Evolutionary conservation across 2,113 vertebrate genomes (phyloP), one percentile per base, ranked within the genome.

Genomic region (Megaceryle torquata): DNA sequence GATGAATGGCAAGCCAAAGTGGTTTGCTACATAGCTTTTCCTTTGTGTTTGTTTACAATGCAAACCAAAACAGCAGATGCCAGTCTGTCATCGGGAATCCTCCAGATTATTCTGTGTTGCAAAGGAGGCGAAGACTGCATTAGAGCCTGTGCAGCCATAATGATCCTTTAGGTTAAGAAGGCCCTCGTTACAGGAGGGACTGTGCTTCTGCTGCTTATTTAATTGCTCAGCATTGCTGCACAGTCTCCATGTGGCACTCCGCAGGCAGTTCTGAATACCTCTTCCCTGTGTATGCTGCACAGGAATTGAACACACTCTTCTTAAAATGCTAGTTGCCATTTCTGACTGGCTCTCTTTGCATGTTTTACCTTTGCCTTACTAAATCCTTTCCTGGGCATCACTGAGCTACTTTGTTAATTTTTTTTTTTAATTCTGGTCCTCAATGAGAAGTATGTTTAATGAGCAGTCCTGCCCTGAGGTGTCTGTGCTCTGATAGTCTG

Each of bases 211-310:
- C 18, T 76, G 37, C 29, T 54, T 11, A 6, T 44, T 76, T 35
- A 51, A 68, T 71, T 21, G 65, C 59, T 81, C 22, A 19, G 29
- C 51, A 26, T 46, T 24, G 1, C 53, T 60, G 61, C 53, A 18
- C 26, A 13, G 21, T 19, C 37, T 65, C 54, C 11, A 24, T 2
- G 1, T 2, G 1, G 63, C 43, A n/a, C 3, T 1, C 0, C 10
- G 21, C 37, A 51, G 29, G 75, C 39, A 69, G 44, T 71, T 86
- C 60, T 53, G 54, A 33, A 2, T 33, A 8, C 53, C 17, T 81
- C 65, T 33, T 60, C 12, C 29, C 25, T 46, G 2, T 11, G 2
- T 70, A 3, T 22, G 16, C 50, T 48, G 41, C 51, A 70, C 21
- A 71, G 22, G 15, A 46, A 31, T 80, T 79, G 56, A 67, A n/a